Conservation (phyloP, 1,140 invertebrate species). For the Drosophila ogumai region DNA sequence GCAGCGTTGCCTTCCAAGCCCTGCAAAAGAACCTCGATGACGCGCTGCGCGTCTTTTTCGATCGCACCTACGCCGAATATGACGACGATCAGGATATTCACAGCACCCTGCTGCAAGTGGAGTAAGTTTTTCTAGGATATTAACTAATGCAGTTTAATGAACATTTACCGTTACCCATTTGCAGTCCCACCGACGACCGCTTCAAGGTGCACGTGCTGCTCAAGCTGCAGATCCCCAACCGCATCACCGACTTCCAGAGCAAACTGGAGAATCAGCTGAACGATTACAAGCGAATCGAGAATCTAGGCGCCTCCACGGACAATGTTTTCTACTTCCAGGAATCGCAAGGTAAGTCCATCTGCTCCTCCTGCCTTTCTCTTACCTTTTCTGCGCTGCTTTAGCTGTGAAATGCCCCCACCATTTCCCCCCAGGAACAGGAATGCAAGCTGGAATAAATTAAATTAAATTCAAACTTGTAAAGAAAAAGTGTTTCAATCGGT, state of each 20-base stretch:
- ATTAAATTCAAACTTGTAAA: neutral
- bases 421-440: neutral
- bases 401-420: slow-evolving; percentile 19
- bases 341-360: slow-evolving; percentile 68
- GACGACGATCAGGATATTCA: slow-evolving; percentile 52
- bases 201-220: slow-evolving; percentile 60
- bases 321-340: slow-evolving; percentile 46
- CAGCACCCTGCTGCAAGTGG: slow-evolving; percentile 42
- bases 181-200: slow-evolving; percentile 56
- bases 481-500: neutral
- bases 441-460: neutral
- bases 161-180: neutral
- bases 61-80: slow-evolving; percentile 41
- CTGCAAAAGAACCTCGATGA: slow-evolving; percentile 50
- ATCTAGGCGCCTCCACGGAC: slow-evolving; percentile 53
- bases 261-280: slow-evolving; percentile 52
- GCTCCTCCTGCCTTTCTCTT: neutral
- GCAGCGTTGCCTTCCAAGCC: slow-evolving; percentile 32
- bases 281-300: slow-evolving; percentile 34
- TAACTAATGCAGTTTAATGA: neutral
- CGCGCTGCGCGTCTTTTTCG: slow-evolving; percentile 48
- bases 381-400: slow-evolving; percentile 17
- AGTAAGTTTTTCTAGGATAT: slow-evolving; percentile 37
- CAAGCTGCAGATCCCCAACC: slow-evolving; percentile 61
- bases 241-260: slow-evolving; percentile 45